A percentile compares a stretch with the other conserved stretches of the same genome.
phyloP scores from a whole-genome alignment of 30 jellyfish, hydroid and myxozoan genomes.

The Catostylus mosaicus region DNA sequence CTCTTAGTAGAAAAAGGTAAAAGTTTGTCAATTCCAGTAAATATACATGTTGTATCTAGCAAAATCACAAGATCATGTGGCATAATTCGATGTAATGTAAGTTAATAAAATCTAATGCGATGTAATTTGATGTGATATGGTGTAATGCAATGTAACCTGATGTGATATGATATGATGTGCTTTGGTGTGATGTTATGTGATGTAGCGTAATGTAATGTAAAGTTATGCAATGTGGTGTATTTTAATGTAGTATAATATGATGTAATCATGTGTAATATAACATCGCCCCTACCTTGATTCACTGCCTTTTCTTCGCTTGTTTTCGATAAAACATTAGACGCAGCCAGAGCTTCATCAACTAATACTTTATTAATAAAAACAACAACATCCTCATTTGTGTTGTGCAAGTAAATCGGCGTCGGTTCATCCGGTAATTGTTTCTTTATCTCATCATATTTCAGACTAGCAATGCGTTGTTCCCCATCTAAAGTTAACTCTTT shows the following conservation, averaged over 20 bases:
- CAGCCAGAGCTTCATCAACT: constrained; percentile 83
- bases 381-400: constrained; percentile 78
- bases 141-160: neutral
- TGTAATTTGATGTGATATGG: neutral
- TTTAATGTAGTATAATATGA: neutral
- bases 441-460: constrained; percentile 40
- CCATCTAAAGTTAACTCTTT: constrained; percentile 67
- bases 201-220: no score
- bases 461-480: constrained; percentile 74
- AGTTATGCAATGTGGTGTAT: neutral
- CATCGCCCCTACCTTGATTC: neutral
- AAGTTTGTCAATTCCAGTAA: no score
- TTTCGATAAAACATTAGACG: constrained; percentile 66
- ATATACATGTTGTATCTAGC: no score
- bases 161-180: neutral
- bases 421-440: constrained; percentile 46
- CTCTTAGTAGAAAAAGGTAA: neutral
- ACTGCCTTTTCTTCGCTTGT: constrained; percentile 40
- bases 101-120: neutral
- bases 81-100: neutral
- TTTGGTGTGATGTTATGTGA: neutral
- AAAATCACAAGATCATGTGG: neutral
- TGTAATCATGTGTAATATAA: no score
- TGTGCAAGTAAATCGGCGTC: constrained; percentile 74
- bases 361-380: constrained; percentile 69